Base-by-base conservation (phyloP, 2,888 invertebrate genomes). In the Axea sp. region DNA sequence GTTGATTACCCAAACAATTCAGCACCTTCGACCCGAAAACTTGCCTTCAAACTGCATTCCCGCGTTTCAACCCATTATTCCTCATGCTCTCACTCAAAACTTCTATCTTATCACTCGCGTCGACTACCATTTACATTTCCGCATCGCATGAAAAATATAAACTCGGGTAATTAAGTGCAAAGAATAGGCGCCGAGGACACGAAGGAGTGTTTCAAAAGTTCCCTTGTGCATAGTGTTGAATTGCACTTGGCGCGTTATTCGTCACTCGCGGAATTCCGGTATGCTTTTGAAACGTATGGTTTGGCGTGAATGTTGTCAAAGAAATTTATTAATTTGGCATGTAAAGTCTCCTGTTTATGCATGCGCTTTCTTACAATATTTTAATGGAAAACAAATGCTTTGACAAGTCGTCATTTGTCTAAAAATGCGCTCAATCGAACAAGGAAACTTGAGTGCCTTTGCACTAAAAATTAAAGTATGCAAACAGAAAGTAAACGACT, bases 141-240 rank as follows among this genome's bases (percentile, higher is more conserved):
- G 39, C 39, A 8, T 35, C 17, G 28, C 28, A 45, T 45, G 45
- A 69, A 69, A 69, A 60, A 69, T 60, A 60, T 60, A 69, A 69
- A 69, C 60, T 53, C 37, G 51, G 69, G 60, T 60, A 69, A 60
- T 69, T 69, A 60, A 59, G 31, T 45, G 30, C 24, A 49, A 57
- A 67, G 39, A 67, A 57, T 47, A 31, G n/a, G 7, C 7, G 14
- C 17, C 11, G 11, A 17, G n/a, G 31, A 28, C 39, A 8, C 8
- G 12, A 43, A 11, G 7, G 30, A 31, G 26, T 26, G 31, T 41
- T 49, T 41, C 49, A 22, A 39, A 53, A 65, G 39, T 53, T 53
- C 41, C 28, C 31, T 53, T 57, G 31, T 14, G 37, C 47, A 28
- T 8, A 30, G 15, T 1, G 19, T 1, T 41, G 12, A 43, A 33